These are phyloP conservation scores for Gallinago media DNA, from an alignment of 2,113 vertebrate genomes.

Conservation along the genomic window DNA sequence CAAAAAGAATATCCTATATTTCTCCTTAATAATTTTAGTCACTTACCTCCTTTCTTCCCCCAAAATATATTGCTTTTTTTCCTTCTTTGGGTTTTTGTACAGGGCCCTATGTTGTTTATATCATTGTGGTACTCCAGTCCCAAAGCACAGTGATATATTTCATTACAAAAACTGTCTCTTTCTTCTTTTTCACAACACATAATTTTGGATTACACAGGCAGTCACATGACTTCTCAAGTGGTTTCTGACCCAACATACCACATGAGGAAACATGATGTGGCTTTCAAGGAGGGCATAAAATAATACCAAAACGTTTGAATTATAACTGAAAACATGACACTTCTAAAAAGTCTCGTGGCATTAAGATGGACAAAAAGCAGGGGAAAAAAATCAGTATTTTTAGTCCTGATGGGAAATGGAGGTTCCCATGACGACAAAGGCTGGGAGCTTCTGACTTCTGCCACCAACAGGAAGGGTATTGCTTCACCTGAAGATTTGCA, in stretches of 20 bases:
- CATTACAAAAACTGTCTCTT: conserved; percentile 7
- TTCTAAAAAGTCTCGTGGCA: neutral
- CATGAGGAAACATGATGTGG: neutral
- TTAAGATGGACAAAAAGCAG: neutral
- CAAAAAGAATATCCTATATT: fast-evolving
- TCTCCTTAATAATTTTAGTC: neutral
- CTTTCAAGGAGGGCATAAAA: neutral
- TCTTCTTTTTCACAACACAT: neutral
- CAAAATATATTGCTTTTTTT: neutral
- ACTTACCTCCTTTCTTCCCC: neutral
- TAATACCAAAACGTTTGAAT: fast-evolving
- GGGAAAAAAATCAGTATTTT: neutral
- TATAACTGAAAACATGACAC: neutral
- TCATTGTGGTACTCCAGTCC: neutral
- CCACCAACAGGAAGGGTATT: neutral
- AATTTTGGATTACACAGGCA: neutral
- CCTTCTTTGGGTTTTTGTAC: neutral
- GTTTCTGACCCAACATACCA: neutral
- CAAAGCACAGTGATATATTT: neutral
- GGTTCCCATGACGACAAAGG: neutral
- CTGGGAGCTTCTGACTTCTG: neutral
- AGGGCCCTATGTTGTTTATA: neutral
- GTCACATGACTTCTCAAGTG: neutral
- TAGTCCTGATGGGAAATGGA: neutral
- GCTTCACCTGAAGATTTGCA: neutral